Percentiles rank a stretch among this genome's conserved stretches.
These are phyloP conservation scores for Idris sp. DNA, from an alignment of 1,140 invertebrate genomes.

Conservation along the genomic window DNA sequence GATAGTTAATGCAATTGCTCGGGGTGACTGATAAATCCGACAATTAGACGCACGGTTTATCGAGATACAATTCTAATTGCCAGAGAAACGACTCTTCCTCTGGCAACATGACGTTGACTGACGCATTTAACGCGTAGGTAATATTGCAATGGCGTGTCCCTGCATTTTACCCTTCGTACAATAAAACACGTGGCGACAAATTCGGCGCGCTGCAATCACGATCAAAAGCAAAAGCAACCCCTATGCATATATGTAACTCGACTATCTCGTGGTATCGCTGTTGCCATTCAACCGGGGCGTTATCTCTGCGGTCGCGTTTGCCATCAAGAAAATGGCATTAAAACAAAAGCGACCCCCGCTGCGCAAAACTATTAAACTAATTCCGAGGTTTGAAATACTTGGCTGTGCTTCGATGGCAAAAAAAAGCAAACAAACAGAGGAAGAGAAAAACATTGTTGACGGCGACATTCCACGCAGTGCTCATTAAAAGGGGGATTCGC, in stretches of 20 bases:
- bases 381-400: too few relatives aligned
- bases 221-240: conserved; percentile 68
- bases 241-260: conserved; percentile 6
- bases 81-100: conserved; percentile 20
- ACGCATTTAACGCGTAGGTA: conserved; percentile 73
- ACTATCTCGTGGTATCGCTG: conserved; percentile 40
- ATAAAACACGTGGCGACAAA: conserved; percentile 78
- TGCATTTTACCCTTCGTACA: conserved; percentile 68
- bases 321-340: conserved; percentile 37
- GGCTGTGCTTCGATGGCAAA: too few relatives aligned
- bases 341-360: conserved; percentile 20
- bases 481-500: conserved; percentile 12
- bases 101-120: conserved; percentile 71
- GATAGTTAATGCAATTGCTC: background rate
- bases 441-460: too few relatives aligned
- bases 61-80: conserved; percentile 54
- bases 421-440: too few relatives aligned
- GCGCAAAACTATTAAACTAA: conserved; percentile 16
- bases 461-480: background rate
- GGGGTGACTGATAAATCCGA: background rate
- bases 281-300: conserved; percentile 44
- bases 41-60: conserved; percentile 24
- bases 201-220: conserved; percentile 73
- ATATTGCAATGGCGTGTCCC: conserved; percentile 68
- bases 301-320: conserved; percentile 55